phyloP scores from a whole-genome alignment of 2,888 invertebrate species.

The Tipula helvola region DNA sequence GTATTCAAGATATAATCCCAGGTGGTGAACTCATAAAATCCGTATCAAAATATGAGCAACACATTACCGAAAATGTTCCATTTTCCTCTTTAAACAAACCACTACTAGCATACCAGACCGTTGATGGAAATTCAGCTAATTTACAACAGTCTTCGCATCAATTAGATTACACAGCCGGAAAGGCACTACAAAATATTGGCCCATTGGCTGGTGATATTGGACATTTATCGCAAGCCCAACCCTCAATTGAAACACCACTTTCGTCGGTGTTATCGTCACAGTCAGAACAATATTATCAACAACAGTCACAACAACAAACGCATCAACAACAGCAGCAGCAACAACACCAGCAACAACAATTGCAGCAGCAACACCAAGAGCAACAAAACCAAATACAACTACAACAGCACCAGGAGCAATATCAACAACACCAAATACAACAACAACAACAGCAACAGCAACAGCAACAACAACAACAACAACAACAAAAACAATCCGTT shows the following conservation, averaged over 20 bases:
- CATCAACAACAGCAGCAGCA: slow-evolving; percentile 24
- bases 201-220: slow-evolving; percentile 10
- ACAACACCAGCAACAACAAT: slow-evolving; percentile 19
- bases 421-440: slow-evolving; percentile 7
- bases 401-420: slow-evolving; percentile 15
- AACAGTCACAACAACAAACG: slow-evolving; percentile 19
- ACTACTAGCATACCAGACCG: slow-evolving; percentile 10
- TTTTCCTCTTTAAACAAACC: slow-evolving; percentile 22
- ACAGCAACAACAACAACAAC: slow-evolving; percentile 19
- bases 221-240: slow-evolving; percentile 15
- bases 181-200: slow-evolving; percentile 13
- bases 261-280: background rate
- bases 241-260: background rate
- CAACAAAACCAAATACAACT: slow-evolving; percentile 19
- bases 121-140: slow-evolving; percentile 10
- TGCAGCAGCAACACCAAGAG: background rate
- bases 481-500: slow-evolving; percentile 21
- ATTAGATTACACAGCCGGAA: background rate
- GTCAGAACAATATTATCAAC: slow-evolving; percentile 10
- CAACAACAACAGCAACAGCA: slow-evolving; percentile 16
- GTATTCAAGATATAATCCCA: slow-evolving; percentile 37
- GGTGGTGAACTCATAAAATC: slow-evolving; percentile 64
- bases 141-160: slow-evolving; percentile 9
- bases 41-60: slow-evolving; percentile 68
- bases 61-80: slow-evolving; percentile 46